Evolutionary conservation across 37 sponge, comb jelly and placozoan genomes (phyloP).

Genomic region (Eunapius fragilis): DNA sequence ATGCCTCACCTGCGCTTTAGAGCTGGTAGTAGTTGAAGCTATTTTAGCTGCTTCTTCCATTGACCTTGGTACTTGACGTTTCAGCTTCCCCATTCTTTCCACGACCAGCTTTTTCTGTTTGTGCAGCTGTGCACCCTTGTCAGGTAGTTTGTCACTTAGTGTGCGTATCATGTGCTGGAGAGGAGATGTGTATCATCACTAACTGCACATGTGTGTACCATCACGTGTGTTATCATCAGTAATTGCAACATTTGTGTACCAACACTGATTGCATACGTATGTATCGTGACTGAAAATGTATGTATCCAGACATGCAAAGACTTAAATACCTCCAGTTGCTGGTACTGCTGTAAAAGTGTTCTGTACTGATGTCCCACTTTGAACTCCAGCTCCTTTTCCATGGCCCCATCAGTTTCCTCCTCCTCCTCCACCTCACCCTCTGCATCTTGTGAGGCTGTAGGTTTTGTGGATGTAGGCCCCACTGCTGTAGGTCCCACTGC

Average conservation of each 20-base stretch:
- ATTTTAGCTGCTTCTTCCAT: not conserved
- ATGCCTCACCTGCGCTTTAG: not conserved
- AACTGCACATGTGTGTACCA: not conserved
- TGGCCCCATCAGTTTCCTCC: not conserved
- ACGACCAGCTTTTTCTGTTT: not conserved
- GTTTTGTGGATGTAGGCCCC: not conserved
- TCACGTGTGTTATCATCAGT: not conserved
- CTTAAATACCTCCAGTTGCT: slow-evolving; percentile 31
- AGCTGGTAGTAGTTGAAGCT: not conserved
- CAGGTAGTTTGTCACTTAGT: slow-evolving; percentile 41
- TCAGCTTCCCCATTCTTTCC: slow-evolving; percentile 19
- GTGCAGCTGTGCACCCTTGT: slow-evolving; percentile 61
- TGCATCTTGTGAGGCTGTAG: too few relatives aligned
- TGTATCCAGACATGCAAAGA: not conserved
- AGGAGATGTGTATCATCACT: not conserved
- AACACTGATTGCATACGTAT: not conserved
- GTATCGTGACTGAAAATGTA: not conserved
- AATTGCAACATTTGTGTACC: not conserved
- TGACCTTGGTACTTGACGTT: slow-evolving; percentile 5
- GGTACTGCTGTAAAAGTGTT: slow-evolving; percentile 31
- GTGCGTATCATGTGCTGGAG: slow-evolving; percentile 19
- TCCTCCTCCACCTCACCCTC: not conserved
- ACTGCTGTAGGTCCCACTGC: not conserved
- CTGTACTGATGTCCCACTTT: slow-evolving; percentile 54
- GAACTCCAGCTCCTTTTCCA: slow-evolving; percentile 20